Conservation (phyloP, 2,113 vertebrate species). For the Phaethon lepturus region DNA sequence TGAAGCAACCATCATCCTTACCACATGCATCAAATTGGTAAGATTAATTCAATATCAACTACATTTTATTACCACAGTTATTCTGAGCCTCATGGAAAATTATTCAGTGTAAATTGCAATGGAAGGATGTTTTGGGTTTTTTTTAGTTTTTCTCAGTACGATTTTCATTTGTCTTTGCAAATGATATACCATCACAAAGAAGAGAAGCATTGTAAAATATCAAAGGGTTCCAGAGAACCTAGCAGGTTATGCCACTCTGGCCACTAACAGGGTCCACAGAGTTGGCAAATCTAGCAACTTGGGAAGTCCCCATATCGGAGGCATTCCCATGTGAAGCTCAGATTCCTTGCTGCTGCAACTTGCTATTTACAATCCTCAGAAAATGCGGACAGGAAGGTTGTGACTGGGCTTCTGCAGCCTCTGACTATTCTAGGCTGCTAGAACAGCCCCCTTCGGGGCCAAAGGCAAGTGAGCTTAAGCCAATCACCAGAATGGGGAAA, state of each 20-base stretch:
- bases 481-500: slow-evolving; percentile 14
- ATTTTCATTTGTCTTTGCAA: background rate
- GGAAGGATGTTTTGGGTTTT: background rate
- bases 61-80: background rate
- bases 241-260: background rate
- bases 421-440: slow-evolving; percentile 9
- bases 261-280: background rate
- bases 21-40: slow-evolving; percentile 41
- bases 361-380: background rate
- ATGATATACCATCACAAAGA: background rate
- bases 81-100: background rate
- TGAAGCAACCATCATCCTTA: slow-evolving; percentile 59
- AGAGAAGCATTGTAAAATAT: background rate
- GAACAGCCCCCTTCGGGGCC: slow-evolving; percentile 38
- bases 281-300: background rate
- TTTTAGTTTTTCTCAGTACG: background rate
- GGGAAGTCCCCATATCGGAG: background rate
- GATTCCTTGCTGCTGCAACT: background rate
- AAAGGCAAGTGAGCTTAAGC: slow-evolving; percentile 29
- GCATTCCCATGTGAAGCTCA: background rate
- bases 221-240: background rate
- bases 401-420: background rate
- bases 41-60: slow-evolving; percentile 34
- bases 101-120: background rate
- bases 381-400: background rate